These are phyloP conservation scores for Prolemur simus DNA, from an alignment of 2,113 vertebrate species.

Conservation along the genomic window DNA sequence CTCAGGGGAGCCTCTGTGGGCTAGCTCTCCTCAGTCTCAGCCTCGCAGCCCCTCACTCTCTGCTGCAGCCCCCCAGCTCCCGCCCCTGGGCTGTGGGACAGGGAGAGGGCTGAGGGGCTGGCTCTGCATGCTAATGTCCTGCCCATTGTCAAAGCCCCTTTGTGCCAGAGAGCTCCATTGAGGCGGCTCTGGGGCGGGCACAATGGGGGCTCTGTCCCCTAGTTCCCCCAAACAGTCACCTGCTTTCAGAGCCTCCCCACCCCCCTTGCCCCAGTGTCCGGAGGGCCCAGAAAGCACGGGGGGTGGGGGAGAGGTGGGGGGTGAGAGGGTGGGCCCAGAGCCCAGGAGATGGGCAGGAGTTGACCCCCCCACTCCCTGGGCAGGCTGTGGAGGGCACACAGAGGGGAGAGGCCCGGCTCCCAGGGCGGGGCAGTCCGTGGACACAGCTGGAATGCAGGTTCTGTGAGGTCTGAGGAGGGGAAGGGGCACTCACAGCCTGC, in stretches of 20 bases:
- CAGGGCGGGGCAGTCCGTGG: constrained; percentile 2
- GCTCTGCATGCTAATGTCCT: constrained; percentile 77
- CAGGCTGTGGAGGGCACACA: constrained; percentile 11
- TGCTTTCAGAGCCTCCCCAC: constrained; percentile 77
- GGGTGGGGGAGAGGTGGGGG: no score
- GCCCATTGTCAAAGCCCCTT: constrained; percentile 81
- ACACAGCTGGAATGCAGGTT: constrained; percentile 57
- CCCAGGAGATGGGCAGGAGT: constrained; percentile 46
- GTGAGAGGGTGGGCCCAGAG: constrained; percentile 49
- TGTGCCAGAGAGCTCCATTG: constrained; percentile 79
- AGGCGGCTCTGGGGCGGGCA: constrained; percentile 76
- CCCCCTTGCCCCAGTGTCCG: constrained; percentile 64
- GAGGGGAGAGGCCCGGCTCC: neutral
- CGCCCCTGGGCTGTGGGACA: constrained; percentile 68
- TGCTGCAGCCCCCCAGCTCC: constrained; percentile 41
- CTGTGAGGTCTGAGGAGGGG: neutral
- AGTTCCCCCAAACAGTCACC: constrained; percentile 81
- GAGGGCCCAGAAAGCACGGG: constrained; percentile 57
- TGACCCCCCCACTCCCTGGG: neutral
- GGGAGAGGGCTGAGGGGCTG: constrained; percentile 68
- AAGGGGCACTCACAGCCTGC: constrained; percentile 18
- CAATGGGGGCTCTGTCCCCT: constrained; percentile 80
- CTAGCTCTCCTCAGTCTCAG: neutral
- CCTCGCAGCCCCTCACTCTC: constrained; percentile 20
- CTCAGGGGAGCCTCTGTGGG: neutral